phyloP scores from a whole-genome alignment of 2,888 invertebrate species.

The Microctonus hyperodae region DNA sequence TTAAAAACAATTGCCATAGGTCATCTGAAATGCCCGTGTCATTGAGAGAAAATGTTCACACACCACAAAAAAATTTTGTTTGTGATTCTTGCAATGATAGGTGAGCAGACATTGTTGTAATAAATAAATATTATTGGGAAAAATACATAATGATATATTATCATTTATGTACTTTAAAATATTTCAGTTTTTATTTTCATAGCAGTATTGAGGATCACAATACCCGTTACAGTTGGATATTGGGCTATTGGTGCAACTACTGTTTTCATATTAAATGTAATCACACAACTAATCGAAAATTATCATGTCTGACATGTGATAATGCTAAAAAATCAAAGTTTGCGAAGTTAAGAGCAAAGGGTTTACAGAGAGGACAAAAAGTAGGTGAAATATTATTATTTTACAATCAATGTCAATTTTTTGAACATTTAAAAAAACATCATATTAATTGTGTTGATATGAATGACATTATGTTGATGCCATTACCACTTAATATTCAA shows the following conservation, averaged over 20 bases:
- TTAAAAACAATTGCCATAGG: slow-evolving; percentile 43
- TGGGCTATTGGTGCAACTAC: slow-evolving; percentile 56
- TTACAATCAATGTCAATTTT: slow-evolving; percentile 58
- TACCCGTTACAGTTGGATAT: slow-evolving; percentile 55
- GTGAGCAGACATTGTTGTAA: slow-evolving; percentile 42
- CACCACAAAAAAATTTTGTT: slow-evolving; percentile 33
- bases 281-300: slow-evolving; percentile 38
- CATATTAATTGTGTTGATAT: slow-evolving; percentile 45
- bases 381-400: slow-evolving; percentile 50
- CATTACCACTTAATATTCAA: slow-evolving; percentile 47
- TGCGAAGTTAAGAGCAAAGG: slow-evolving; percentile 44
- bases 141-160: slow-evolving; percentile 4
- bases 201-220: slow-evolving; percentile 54
- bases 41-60: slow-evolving; percentile 37
- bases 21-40: slow-evolving; percentile 49
- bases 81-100: slow-evolving; percentile 56
- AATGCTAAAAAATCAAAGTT: slow-evolving; percentile 44
- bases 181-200: slow-evolving; percentile 53
- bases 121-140: not conserved
- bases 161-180: too few species aligned
- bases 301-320: slow-evolving; percentile 29
- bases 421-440: slow-evolving; percentile 53
- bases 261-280: slow-evolving; percentile 50
- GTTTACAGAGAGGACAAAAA: slow-evolving; percentile 45
- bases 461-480: slow-evolving; percentile 57